Evolutionary conservation across 2,888 invertebrate species (phyloP), one percentile per base, ranked within the genome.

Genomic region (Strigamia transsilvanica): DNA sequence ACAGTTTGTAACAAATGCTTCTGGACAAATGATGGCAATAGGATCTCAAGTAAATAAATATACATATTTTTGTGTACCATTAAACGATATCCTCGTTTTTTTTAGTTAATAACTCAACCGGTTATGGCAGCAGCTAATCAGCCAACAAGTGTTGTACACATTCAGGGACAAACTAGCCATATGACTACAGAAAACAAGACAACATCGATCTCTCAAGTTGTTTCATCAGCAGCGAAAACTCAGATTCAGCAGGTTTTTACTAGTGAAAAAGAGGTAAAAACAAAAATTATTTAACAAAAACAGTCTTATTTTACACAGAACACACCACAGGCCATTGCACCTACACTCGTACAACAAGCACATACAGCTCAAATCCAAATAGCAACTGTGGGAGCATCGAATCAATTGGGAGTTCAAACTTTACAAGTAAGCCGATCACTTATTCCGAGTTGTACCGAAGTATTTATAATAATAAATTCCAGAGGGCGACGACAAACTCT

Each of bases 21-120:
- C 87, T 83, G 87, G 87, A 15, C 88, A 88, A 84, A 86, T 88
- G 13, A 85, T 88, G 34, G 88, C 88, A 42, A 85, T 88, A 32
- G 87, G 87, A 41, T 87, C 87, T 82, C 88, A 88, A 81, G 83
- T 83, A 77, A 21, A 66, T 2, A 27, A 27, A 27, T 27, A 27
- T 27, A 3, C 3, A 27, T 27, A 27, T 2, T 27, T 27, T 27
- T 27, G 27, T 27, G 3, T 27, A 27, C 27, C 27, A 27, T 27
- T 27, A 27, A 1, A 27, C 27, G 3, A 27, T 27, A 27, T 27
- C 27, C 2, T 2, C 27, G 3, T 27, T 27, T 27, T 10, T 23
- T 27, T 10, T 23, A 82, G 82, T 46, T 82, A 23, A 82, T 82
- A 41, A 46, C 82, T 27, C 82, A 82, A 78, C 82, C 82, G 6